phyloP scores from a whole-genome alignment of 2,113 vertebrate species.

The Apus apus region DNA sequence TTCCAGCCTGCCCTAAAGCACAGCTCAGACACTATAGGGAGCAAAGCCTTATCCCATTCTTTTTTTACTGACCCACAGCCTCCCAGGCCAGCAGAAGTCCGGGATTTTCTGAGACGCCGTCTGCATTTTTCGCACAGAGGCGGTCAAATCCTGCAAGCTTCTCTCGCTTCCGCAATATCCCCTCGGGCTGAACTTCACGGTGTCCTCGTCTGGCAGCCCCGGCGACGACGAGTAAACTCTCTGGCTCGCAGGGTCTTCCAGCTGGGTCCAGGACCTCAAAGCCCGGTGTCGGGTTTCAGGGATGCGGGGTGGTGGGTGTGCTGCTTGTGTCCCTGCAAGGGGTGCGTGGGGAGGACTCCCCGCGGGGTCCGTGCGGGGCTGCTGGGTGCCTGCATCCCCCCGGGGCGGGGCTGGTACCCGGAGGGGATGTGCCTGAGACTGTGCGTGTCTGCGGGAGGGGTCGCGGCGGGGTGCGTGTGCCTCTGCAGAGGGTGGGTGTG shows the following conservation, averaged over 20 bases:
- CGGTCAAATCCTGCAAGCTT: background rate
- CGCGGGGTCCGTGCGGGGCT: accelerated
- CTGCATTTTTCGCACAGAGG: background rate
- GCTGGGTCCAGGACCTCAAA: background rate
- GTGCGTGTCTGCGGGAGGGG: background rate
- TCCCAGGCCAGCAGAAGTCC: background rate
- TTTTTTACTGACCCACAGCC: background rate
- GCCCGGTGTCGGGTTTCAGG: background rate
- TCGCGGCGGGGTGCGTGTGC: background rate
- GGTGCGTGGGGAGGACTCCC: background rate
- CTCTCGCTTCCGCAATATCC: background rate
- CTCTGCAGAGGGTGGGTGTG: background rate
- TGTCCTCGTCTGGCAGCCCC: background rate
- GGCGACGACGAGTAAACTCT: background rate
- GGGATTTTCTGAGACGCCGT: background rate
- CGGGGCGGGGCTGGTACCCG: background rate
- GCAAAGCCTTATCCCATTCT: background rate
- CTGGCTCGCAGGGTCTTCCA: background rate
- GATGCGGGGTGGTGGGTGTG: no score
- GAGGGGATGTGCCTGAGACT: background rate
- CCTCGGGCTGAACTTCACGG: background rate
- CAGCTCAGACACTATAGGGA: background rate
- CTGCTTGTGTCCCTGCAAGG: background rate
- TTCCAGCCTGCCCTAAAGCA: background rate
- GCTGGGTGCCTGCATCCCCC: background rate